These are phyloP conservation scores for Trissolcus basalis DNA, from an alignment of 1,140 invertebrate species.

Conservation along the genomic window DNA sequence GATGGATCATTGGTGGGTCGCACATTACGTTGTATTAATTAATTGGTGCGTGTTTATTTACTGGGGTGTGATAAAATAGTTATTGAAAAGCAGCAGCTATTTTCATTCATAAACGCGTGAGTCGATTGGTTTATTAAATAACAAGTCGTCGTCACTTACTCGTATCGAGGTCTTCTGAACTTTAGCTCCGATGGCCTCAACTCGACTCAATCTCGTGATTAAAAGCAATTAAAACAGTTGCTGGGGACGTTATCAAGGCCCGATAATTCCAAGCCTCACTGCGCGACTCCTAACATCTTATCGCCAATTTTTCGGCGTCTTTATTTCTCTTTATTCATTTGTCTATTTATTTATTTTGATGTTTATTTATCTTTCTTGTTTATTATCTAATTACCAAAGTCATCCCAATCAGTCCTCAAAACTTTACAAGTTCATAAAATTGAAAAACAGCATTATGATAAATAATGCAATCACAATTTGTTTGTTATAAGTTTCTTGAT, in stretches of 20 bases:
- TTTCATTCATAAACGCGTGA: conserved; percentile 44
- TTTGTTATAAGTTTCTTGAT: too few relatives aligned
- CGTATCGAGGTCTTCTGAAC: conserved; percentile 51
- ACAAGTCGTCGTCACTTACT: conserved; percentile 29
- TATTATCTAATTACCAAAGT: too few relatives aligned
- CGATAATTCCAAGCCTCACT: conserved; percentile 26
- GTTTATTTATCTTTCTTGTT: too few relatives aligned
- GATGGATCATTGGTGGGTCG: conserved; percentile 19
- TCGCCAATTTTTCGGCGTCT: background rate
- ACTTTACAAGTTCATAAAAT: too few relatives aligned
- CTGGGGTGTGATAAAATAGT: conserved; percentile 45
- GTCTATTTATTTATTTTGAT: too few relatives aligned
- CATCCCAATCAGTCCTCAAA: too few relatives aligned
- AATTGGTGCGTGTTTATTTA: conserved; percentile 54
- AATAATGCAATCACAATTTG: too few relatives aligned
- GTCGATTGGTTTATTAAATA: conserved; percentile 52
- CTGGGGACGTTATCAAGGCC: conserved; percentile 37
- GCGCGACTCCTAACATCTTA: background rate
- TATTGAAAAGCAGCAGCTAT: conserved; percentile 37
- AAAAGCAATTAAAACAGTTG: conserved; percentile 45
- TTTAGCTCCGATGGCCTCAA: conserved; percentile 54
- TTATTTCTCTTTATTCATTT: background rate
- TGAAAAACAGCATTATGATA: too few relatives aligned
- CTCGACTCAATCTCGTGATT: conserved; percentile 47
- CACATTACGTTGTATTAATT: conserved; percentile 43